phyloP scores from a whole-genome alignment of 2,888 invertebrate species.

The Calameuta pallipes region DNA sequence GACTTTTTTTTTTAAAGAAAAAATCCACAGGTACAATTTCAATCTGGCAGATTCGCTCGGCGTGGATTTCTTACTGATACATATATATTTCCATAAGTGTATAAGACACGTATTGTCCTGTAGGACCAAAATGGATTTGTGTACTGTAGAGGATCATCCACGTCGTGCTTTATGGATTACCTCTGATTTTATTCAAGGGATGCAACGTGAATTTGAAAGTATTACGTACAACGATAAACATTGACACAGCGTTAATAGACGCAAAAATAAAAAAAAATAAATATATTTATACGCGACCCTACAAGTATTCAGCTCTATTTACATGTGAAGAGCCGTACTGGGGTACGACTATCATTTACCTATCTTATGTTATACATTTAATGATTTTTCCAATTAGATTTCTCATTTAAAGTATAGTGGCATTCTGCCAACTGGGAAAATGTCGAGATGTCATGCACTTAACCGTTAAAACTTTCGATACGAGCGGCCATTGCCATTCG shows the following conservation, averaged over 20 bases:
- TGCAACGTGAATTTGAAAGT: background rate
- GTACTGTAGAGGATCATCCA: background rate
- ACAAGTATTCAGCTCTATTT: background rate
- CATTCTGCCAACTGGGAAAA: background rate
- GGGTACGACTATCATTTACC: background rate
- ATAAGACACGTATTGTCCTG: background rate
- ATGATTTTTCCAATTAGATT: background rate
- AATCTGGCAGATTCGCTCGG: background rate
- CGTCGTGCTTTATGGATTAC: background rate
- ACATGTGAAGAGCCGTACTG: background rate
- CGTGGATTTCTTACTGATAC: background rate
- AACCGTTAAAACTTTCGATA: background rate
- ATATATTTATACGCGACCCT: conserved; percentile 10
- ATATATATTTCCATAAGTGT: background rate
- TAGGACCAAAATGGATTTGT: background rate
- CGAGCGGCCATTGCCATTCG: background rate
- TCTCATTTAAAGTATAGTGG: background rate
- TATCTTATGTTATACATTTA: background rate
- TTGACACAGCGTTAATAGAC: conserved; percentile 1
- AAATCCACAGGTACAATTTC: background rate
- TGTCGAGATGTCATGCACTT: background rate
- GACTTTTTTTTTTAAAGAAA: background rate
- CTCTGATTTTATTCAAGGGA: background rate
- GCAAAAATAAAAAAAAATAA: conserved; percentile 28
- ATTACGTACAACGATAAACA: background rate